These are phyloP conservation scores for Melinopterus prodromus DNA, from an alignment of 2,888 invertebrate genomes.

Conservation along the genomic window DNA sequence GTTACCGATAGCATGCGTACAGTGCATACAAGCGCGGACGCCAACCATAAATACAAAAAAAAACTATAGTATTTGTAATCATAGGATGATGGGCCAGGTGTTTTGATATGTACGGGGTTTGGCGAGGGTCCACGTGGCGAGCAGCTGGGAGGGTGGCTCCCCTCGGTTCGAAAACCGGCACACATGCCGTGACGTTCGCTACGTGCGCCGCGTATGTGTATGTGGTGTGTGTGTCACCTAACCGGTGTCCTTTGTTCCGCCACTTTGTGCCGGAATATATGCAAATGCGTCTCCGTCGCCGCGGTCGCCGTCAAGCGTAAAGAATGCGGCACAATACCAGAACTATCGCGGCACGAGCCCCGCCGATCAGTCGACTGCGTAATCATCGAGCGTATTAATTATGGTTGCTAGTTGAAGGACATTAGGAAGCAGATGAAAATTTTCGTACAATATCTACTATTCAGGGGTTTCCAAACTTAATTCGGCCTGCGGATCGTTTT, in stretches of 20 bases:
- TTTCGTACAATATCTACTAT: conserved; percentile 5
- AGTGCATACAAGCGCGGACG: conserved; percentile 21
- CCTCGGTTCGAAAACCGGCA: conserved; percentile 49
- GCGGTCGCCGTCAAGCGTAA: conserved; percentile 12
- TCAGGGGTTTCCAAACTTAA: background rate
- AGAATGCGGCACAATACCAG: conserved; percentile 26
- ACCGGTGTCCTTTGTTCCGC: conserved; percentile 13
- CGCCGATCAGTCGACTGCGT: background rate
- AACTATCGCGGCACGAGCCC: conserved; percentile 15
- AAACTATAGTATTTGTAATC: conserved; percentile 44
- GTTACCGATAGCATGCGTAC: conserved; percentile 12
- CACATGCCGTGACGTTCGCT: conserved; percentile 56
- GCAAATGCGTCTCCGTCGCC: conserved; percentile 40
- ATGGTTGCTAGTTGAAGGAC: conserved; percentile 9
- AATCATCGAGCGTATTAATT: conserved; percentile 16
- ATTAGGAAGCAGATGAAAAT: background rate
- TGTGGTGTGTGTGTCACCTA: conserved; percentile 51
- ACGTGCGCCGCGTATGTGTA: conserved; percentile 37
- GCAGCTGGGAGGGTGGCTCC: conserved; percentile 56
- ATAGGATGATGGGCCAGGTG: conserved; percentile 45
- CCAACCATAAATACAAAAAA: conserved; percentile 26
- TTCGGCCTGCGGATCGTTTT: background rate
- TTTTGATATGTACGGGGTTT: conserved; percentile 37
- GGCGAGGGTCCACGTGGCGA: conserved; percentile 50
- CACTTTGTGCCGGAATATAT: conserved; percentile 38